These are phyloP conservation scores for Paracentrotus lividus DNA, from an alignment of 53 echinoderm and acorn worm genomes.

Conservation along the genomic window DNA sequence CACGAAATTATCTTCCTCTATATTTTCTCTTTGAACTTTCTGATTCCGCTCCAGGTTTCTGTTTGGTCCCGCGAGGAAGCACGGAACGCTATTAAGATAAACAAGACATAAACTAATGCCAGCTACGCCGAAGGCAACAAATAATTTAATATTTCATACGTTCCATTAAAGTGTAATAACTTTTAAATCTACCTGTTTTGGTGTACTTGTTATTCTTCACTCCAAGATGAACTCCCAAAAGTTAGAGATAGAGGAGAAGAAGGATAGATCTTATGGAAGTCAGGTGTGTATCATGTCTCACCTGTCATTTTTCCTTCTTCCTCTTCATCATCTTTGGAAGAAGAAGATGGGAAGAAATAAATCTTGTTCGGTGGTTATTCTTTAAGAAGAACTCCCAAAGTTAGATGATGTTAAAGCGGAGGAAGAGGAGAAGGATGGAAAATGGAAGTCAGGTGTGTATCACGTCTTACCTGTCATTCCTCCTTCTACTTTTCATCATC, in stretches of 20 bases:
- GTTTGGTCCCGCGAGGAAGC: slow-evolving; percentile 56
- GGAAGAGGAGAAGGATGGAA: background rate
- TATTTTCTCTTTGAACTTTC: background rate
- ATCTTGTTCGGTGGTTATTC: slow-evolving; percentile 68
- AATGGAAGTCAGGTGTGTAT: slow-evolving; percentile 69
- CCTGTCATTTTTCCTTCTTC: slow-evolving; percentile 45
- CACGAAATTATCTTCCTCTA: background rate
- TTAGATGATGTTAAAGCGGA: too few relatives aligned
- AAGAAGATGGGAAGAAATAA: slow-evolving; percentile 42
- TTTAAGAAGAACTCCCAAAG: background rate
- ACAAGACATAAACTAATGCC: slow-evolving; percentile 58
- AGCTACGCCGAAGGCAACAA: slow-evolving; percentile 41
- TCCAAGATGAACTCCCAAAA: background rate
- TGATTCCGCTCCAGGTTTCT: slow-evolving; percentile 40
- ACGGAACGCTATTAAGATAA: slow-evolving; percentile 68
- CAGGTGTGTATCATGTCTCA: slow-evolving; percentile 69
- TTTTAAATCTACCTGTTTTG: slow-evolving; percentile 66
- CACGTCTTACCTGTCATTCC: slow-evolving; percentile 65
- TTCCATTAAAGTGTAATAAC: slow-evolving; percentile 61
- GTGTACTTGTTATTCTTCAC: slow-evolving; percentile 58
- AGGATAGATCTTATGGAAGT: slow-evolving; percentile 13
- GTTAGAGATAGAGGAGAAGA: background rate
- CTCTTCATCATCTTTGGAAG: slow-evolving; percentile 20
- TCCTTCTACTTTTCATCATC: slow-evolving; percentile 9
- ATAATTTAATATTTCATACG: slow-evolving; percentile 66